A percentile compares a stretch with the other conserved stretches of the same genome.
These are phyloP conservation scores for Zaprionus taronus DNA, from an alignment of 1,140 invertebrate genomes.

Conservation along the genomic window DNA sequence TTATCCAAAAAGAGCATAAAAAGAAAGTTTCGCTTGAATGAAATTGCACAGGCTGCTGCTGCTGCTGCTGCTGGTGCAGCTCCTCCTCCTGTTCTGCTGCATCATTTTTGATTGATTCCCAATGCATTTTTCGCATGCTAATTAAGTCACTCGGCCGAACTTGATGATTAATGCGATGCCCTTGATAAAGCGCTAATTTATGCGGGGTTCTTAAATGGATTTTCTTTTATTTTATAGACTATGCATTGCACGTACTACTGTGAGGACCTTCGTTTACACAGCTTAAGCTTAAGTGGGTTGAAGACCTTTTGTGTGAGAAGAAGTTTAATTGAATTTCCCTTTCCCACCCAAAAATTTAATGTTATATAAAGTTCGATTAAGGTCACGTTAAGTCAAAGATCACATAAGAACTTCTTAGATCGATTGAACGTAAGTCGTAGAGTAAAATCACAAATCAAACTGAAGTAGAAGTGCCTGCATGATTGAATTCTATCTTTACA, in stretches of 20 bases:
- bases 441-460: no score
- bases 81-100: background rate
- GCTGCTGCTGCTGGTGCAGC: background rate
- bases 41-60: slow-evolving; percentile 17
- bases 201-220: slow-evolving; percentile 44
- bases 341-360: no score
- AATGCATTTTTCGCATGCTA: slow-evolving; percentile 69
- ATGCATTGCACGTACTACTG: background rate
- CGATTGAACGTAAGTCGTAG: no score
- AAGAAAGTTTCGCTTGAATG: slow-evolving; percentile 43
- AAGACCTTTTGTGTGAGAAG: background rate
- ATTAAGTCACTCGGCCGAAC: slow-evolving; percentile 69
- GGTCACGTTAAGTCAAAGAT: background rate
- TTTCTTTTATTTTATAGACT: slow-evolving; percentile 41
- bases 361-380: background rate
- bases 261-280: background rate
- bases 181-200: slow-evolving; percentile 43
- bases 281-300: background rate
- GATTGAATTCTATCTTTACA: no score
- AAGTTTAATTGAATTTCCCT: no score
- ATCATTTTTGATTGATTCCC: slow-evolving; percentile 63
- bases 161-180: slow-evolving; percentile 40
- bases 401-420: background rate
- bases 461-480: no score
- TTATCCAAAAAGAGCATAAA: slow-evolving; percentile 8